Evolutionary conservation across 2,797 vertebrate species (phyloP).

Genomic region (Micropoecilia bifurca): DNA sequence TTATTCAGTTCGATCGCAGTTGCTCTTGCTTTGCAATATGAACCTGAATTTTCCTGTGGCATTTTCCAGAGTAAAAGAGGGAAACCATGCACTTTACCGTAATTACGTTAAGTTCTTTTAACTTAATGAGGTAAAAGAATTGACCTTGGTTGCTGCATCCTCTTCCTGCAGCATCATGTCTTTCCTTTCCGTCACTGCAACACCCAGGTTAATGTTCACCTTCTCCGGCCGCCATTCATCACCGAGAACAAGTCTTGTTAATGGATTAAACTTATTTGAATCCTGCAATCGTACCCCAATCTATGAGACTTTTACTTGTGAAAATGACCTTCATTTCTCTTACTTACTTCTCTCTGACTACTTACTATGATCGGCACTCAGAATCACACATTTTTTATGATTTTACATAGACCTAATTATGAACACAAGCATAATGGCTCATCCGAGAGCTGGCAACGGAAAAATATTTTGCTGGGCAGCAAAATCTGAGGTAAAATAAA

Average conservation of each 20-base stretch:
- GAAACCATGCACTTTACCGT: background rate
- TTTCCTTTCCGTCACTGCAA: background rate
- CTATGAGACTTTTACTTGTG: background rate
- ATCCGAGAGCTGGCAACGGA: background rate
- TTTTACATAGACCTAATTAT: background rate
- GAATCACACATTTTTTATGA: background rate
- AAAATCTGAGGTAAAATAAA: background rate
- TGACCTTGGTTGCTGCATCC: background rate
- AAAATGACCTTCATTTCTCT: too few species aligned
- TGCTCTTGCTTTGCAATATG: background rate
- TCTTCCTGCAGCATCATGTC: background rate
- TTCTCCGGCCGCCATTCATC: background rate
- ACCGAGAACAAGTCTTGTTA: background rate
- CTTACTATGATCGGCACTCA: background rate
- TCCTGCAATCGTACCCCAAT: background rate
- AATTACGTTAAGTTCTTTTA: background rate
- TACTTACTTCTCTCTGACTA: background rate
- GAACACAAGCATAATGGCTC: background rate
- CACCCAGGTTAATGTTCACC: background rate
- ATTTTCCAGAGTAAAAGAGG: background rate
- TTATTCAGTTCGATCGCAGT: background rate
- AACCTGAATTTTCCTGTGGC: background rate
- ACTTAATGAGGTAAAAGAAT: background rate
- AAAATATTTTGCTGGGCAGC: background rate
- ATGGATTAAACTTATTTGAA: background rate